A percentile compares a stretch with the other conserved stretches of the same genome.
Evolutionary conservation across 2,888 invertebrate genomes (phyloP).

Genomic region (Beris morrisii): DNA sequence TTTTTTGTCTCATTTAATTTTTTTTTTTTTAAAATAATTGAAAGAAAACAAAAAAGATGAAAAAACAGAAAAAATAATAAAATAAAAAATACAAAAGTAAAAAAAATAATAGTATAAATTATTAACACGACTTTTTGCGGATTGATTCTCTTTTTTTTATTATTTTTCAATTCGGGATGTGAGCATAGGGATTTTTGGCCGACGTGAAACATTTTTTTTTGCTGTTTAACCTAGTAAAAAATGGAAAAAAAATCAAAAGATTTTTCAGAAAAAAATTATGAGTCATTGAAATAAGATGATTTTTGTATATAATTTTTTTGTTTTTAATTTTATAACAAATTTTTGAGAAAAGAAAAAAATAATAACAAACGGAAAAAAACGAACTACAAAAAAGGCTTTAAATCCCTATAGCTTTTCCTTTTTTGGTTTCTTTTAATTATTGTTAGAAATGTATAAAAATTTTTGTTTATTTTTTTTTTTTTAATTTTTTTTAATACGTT

Average conservation of each 20-base stretch:
- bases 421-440: conserved; percentile 33
- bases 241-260: not conserved
- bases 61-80: conserved; percentile 31
- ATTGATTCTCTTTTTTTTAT: conserved; percentile 21
- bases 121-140: conserved; percentile 31
- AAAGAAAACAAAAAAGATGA: conserved; percentile 13
- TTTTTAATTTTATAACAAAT: conserved; percentile 15
- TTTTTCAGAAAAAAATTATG: conserved; percentile 3
- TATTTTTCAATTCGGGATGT: conserved; percentile 50
- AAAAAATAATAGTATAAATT: conserved; percentile 45
- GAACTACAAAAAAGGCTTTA: conserved; percentile 54
- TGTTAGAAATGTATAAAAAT: not conserved
- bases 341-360: conserved; percentile 34
- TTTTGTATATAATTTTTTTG: conserved; percentile 24
- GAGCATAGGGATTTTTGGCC: conserved; percentile 59
- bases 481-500: not conserved
- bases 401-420: conserved; percentile 60
- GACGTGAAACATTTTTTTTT: conserved; percentile 49
- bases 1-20: conserved; percentile 41
- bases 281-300: conserved; percentile 7
- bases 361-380: not conserved
- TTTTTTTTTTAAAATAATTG: conserved; percentile 40
- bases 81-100: conserved; percentile 34
- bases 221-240: conserved; percentile 14
- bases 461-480: not conserved